Conservation (phyloP, 2,797 vertebrate genomes). For the Pangasius djambal region DNA sequence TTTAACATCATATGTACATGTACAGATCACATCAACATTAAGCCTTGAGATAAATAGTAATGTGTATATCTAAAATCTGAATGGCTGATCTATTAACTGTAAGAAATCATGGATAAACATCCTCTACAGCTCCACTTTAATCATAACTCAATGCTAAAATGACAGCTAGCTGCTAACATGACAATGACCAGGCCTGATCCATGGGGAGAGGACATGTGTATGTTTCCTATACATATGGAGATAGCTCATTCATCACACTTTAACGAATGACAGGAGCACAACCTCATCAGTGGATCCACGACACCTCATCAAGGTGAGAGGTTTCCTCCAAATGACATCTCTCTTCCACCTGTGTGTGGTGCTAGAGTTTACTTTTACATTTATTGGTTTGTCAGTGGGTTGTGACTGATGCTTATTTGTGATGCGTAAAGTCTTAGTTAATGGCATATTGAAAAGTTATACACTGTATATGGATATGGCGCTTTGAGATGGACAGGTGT, state of each 20-base stretch:
- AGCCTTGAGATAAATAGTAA: not conserved
- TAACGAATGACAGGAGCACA: slow-evolving; percentile 63
- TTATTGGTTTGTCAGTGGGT: slow-evolving; percentile 30
- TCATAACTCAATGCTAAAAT: slow-evolving; percentile 44
- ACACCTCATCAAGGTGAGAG: slow-evolving; percentile 58
- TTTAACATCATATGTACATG: not conserved
- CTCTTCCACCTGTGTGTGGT: slow-evolving; percentile 35
- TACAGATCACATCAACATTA: slow-evolving; percentile 18
- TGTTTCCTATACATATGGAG: slow-evolving; percentile 64
- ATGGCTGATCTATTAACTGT: not conserved
- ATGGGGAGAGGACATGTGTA: slow-evolving; percentile 62
- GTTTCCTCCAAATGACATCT: slow-evolving; percentile 62
- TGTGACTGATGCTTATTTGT: slow-evolving; percentile 18
- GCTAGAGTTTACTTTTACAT: slow-evolving; percentile 54
- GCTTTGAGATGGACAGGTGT: not conserved
- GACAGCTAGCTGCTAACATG: slow-evolving; percentile 58
- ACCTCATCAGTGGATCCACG: slow-evolving; percentile 57
- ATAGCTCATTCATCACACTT: slow-evolving; percentile 66
- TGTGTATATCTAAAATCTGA: not conserved
- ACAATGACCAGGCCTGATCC: slow-evolving; percentile 45
- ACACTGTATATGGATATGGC: not conserved
- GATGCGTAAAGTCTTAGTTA: slow-evolving; percentile 21
- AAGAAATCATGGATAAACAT: not conserved
- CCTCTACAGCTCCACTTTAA: not conserved
- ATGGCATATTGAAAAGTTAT: not conserved